A percentile compares a stretch with the other conserved stretches of the same genome.
Conservation (phyloP, 2,113 vertebrate genomes). For the Trichomycterus rosablanca region DNA sequence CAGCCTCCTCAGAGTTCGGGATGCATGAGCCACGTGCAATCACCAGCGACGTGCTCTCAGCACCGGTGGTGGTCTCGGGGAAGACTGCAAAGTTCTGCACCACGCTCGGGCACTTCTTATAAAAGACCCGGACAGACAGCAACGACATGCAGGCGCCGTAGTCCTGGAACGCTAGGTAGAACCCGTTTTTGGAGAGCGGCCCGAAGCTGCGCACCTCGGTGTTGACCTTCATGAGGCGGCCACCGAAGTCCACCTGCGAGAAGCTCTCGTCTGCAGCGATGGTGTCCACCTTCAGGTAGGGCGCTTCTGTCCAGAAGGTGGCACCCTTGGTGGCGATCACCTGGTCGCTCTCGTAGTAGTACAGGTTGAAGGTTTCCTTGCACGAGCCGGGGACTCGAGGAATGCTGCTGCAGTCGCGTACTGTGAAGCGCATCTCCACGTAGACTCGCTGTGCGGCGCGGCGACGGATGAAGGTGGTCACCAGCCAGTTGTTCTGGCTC, state of each 20-base stretch:
- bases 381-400: constrained; percentile 95
- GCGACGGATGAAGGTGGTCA: constrained; percentile 93
- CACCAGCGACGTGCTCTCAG: constrained; percentile 95
- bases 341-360: constrained; percentile 94
- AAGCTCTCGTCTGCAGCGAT: constrained; percentile 98
- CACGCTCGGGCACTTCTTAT: constrained; percentile 95
- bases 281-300: constrained; percentile 98
- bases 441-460: constrained; percentile 91
- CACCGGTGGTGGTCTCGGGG: constrained; percentile 95
- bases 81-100: constrained; percentile 97
- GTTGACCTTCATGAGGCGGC: constrained; percentile 97
- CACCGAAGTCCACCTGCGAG: constrained; percentile 97
- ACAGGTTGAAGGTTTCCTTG: constrained; percentile 98
- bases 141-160: constrained; percentile 98
- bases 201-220: constrained; percentile 96
- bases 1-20: constrained; percentile 91
- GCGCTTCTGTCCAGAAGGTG: constrained; percentile 94
- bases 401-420: constrained; percentile 97
- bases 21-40: constrained; percentile 92
- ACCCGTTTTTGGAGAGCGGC: constrained; percentile 89
- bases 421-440: constrained; percentile 96
- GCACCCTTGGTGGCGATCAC: constrained; percentile 94
- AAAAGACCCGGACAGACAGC: constrained; percentile 94
- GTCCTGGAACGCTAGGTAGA: constrained; percentile 98
- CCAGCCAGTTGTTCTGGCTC: constrained; percentile 99